Evolutionary conservation across 2,888 invertebrate species (phyloP).

Genomic region (Fragum sueziense): DNA sequence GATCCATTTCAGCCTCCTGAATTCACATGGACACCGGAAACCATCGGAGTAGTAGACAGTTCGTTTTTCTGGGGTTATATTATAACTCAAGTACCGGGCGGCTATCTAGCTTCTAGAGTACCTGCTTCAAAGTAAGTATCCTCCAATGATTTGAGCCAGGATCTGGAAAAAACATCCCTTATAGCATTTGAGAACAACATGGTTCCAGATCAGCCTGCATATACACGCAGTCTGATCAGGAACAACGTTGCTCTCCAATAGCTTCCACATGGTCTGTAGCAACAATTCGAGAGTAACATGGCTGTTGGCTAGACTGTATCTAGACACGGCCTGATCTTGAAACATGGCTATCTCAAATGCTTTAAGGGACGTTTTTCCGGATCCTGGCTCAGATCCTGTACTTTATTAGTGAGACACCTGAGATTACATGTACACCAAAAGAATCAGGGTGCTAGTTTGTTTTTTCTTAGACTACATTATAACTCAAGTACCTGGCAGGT

Average conservation of each 20-base stretch:
- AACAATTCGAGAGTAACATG: no score
- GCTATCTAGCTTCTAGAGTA: constrained; percentile 97
- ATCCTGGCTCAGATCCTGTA: no score
- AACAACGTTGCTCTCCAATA: no score
- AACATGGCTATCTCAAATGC: no score
- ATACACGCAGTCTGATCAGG: no score
- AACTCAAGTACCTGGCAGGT: constrained; percentile 99
- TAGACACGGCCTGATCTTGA: no score
- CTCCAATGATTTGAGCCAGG: constrained; percentile 83
- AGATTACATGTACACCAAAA: constrained; percentile 96
- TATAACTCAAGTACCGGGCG: constrained; percentile 98
- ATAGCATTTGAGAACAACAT: no score
- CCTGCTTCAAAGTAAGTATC: constrained; percentile 91
- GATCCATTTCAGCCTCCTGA: constrained; percentile 82
- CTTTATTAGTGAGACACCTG: constrained; percentile 83
- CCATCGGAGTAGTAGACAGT: constrained; percentile 95
- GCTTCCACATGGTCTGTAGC: no score
- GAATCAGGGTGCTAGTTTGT: constrained; percentile 95
- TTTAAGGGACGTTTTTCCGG: no score
- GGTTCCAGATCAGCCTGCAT: no score
- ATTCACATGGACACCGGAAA: constrained; percentile 96
- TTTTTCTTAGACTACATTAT: constrained; percentile 99
- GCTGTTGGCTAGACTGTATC: no score
- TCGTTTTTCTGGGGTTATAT: constrained; percentile 99
- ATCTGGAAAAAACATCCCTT: no score